phyloP scores from a whole-genome alignment of 2,113 vertebrate species.

The Strix uralensis region DNA sequence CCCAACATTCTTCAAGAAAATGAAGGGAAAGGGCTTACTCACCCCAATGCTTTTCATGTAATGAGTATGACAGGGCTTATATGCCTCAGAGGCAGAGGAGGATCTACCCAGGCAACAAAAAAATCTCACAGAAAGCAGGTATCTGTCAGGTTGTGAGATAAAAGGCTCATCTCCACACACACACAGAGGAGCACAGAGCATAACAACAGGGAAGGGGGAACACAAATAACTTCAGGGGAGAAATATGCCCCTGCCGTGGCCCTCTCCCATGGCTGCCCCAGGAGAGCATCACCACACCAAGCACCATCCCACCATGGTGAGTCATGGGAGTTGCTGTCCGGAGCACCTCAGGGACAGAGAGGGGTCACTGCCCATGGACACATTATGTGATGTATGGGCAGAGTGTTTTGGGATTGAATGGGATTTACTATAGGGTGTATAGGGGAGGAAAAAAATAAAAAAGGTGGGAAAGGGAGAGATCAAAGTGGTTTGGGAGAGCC shows the following conservation, averaged over 20 bases:
- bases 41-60: neutral
- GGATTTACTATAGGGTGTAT: neutral
- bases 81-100: neutral
- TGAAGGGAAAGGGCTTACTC: neutral
- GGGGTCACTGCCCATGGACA: neutral
- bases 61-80: neutral
- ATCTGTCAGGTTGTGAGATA: slow-evolving; percentile 11
- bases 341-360: neutral
- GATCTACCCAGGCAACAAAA: neutral
- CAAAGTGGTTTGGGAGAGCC: neutral
- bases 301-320: neutral
- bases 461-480: neutral
- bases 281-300: neutral
- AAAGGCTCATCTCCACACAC: neutral
- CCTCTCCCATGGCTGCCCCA: neutral
- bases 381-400: rapidly evolving
- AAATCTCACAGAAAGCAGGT: neutral
- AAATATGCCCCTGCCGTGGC: rapidly evolving
- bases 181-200: neutral
- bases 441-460: neutral
- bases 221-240: neutral
- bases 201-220: rapidly evolving
- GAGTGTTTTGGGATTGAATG: neutral
- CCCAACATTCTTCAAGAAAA: slow-evolving; percentile 3
- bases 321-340: neutral